Evolutionary conservation across 2,113 vertebrate species (phyloP).

Genomic region (Takifugu bimaculatus): DNA sequence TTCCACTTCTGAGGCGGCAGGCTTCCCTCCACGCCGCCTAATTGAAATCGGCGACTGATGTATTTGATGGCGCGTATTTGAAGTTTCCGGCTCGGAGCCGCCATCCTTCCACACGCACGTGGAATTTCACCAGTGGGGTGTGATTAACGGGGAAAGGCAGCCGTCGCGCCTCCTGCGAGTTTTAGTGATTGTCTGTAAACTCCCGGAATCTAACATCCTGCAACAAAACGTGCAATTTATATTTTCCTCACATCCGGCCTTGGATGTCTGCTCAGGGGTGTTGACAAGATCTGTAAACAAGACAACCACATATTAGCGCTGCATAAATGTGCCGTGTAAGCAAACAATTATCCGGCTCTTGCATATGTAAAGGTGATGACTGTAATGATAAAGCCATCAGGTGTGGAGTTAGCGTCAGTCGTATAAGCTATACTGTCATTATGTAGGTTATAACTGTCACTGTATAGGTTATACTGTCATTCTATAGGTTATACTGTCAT

Average conservation of each 20-base stretch:
- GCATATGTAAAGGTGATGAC: too few relatives aligned
- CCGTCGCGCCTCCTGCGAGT: neutral
- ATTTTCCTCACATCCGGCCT: neutral
- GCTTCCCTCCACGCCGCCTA: neutral
- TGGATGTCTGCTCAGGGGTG: neutral
- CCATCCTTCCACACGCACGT: neutral
- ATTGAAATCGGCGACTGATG: neutral
- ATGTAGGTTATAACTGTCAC: too few relatives aligned
- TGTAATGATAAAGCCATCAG: too few relatives aligned
- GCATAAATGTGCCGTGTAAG: conserved; percentile 1
- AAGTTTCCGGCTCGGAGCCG: conserved; percentile 12
- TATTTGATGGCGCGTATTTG: too few relatives aligned
- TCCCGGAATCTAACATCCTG: neutral
- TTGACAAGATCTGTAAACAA: conserved; percentile 11
- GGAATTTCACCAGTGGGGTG: neutral
- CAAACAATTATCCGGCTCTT: neutral
- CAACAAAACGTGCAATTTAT: neutral
- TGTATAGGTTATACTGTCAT: too few relatives aligned
- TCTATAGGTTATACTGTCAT: too few relatives aligned
- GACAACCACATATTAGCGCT: neutral
- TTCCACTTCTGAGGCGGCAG: conserved; percentile 8
- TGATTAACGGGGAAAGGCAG: neutral
- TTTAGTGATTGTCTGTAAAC: neutral
- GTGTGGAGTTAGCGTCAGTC: too few relatives aligned
- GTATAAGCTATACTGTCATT: too few relatives aligned